Evolutionary conservation across 2,888 invertebrate species (phyloP), one percentile per base, ranked within the genome.

Genomic region (Apamea sordens): DNA sequence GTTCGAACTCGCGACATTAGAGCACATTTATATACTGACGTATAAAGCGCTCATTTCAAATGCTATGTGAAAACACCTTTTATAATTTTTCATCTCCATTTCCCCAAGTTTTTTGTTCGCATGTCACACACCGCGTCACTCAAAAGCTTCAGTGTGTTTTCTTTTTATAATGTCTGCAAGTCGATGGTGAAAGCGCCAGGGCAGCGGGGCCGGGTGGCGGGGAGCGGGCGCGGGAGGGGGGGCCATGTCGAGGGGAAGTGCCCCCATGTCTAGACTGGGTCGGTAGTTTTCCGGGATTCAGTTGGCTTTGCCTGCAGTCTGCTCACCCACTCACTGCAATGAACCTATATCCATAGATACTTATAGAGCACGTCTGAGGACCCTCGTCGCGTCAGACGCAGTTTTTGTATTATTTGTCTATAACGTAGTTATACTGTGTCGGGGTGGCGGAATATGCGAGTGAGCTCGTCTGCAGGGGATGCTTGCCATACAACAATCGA

Each of bases 211-310:
- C 81, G 86, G 86, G 86, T 86, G 84, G 88, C 78, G 90, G 86
- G 87, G 87, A 76, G 90, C 86, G 91, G 87, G 91, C 86, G 90
- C 28, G 4, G 86, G 86, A 21, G 90, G 85, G 81, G 68, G 32
- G 1, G 28, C 15, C 89, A 89, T 83, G 87, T 86, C 85, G 92
- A 93, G 95, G 96, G 95, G 95, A 95, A 94, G 93, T 96, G 96
- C 96, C 97, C 95, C 96, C 97, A 95, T 93, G 97, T 97, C 97
- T 97, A 97, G 97, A 97, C 97, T 97, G 97, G 97, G 97, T 97
- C 97, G 97, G 96, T 96, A 97, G 97, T 97, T 97, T 96, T 97
- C 97, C 97, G 95, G 96, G 96, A 96, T 97, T 96, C 96, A 96
- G 95, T 92, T 94, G 94, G 94, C 95, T 95, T 95, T 95, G 95